Percentiles rank a stretch among this genome's conserved stretches.
These are phyloP conservation scores for Prenolepis imparis DNA, from an alignment of 2,888 invertebrate species.

Conservation along the genomic window DNA sequence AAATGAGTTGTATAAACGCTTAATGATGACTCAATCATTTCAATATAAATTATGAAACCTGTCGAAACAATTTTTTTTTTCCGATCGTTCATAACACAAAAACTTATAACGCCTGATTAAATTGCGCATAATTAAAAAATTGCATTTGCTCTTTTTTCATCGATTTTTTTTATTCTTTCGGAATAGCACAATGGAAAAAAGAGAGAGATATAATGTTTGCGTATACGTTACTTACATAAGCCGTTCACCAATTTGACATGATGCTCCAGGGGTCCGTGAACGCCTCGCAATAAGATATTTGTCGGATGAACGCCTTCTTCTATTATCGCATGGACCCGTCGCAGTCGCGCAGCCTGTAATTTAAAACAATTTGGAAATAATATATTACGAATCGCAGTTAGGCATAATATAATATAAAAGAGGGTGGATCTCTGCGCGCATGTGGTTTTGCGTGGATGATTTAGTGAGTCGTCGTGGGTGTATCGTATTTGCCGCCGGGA, in stretches of 20 bases:
- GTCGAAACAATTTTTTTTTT: neutral
- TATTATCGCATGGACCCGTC: conserved; percentile 65
- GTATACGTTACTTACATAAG: conserved; percentile 14
- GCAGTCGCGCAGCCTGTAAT: conserved; percentile 75
- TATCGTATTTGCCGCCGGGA: conserved; percentile 76
- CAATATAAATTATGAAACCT: conserved; percentile 10
- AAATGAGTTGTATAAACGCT: neutral
- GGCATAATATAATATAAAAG: conserved; percentile 57
- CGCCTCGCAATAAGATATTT: conserved; percentile 53
- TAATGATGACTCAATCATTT: neutral
- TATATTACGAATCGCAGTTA: conserved; percentile 75
- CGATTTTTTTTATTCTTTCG: neutral
- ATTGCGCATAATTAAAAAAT: neutral
- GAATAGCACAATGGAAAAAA: neutral
- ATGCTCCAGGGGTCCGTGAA: conserved; percentile 16
- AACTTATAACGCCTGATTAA: neutral
- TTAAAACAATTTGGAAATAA: conserved; percentile 81
- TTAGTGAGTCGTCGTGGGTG: conserved; percentile 81
- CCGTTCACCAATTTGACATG: conserved; percentile 7
- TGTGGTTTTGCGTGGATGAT: conserved; percentile 74
- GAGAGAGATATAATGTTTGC: neutral
- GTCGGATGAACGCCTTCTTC: conserved; percentile 66
- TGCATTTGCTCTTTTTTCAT: neutral
- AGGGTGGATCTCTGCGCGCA: conserved; percentile 55
- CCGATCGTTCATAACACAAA: neutral